phyloP scores from a whole-genome alignment of 2,113 vertebrate genomes.

The Mustelus asterias region DNA sequence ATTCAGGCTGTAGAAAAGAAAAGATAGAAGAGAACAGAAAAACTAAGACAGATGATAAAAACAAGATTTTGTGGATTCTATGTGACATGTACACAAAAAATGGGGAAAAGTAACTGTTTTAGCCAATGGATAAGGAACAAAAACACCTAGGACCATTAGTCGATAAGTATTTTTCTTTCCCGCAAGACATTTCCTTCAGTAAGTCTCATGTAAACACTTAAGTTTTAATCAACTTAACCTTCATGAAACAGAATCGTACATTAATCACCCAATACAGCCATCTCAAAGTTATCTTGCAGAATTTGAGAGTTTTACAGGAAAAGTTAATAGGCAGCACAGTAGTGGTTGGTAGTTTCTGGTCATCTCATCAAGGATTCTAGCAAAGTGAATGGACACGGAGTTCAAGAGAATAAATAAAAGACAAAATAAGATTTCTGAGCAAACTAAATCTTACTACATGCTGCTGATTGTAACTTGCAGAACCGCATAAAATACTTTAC shows the following conservation, averaged over 20 bases:
- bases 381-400: not conserved
- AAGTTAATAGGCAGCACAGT: not conserved
- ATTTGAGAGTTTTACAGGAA: not conserved
- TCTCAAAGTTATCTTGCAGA: not conserved
- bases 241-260: not conserved
- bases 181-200: no score
- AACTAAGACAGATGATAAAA: not conserved
- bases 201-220: not conserved
- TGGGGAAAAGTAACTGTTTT: no score
- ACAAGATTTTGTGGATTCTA: not conserved
- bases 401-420: not conserved
- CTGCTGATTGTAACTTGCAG: not conserved
- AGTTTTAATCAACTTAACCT: not conserved
- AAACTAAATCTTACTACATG: not conserved
- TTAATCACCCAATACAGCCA: no score
- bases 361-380: not conserved
- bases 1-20: not conserved
- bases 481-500: not conserved
- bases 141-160: no score
- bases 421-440: not conserved
- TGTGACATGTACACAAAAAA: no score
- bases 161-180: no score
- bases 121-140: not conserved
- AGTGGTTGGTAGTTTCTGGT: not conserved
- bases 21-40: not conserved